Evolutionary conservation across 1,140 invertebrate genomes (phyloP).

Genomic region (Chelonus insularis): DNA sequence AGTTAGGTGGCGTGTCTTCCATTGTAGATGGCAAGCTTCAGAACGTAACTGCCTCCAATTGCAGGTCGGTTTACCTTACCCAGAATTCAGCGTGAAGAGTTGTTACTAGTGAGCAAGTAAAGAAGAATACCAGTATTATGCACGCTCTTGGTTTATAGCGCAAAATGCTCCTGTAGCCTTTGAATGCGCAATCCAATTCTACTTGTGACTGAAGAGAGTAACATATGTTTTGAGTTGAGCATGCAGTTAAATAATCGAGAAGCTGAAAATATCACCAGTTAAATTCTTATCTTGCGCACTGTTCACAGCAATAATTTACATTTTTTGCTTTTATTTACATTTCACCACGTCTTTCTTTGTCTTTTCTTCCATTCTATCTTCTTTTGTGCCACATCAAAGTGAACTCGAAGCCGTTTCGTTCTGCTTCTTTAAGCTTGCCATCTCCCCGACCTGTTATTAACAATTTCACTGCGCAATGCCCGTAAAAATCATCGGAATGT

Average conservation of each 20-base stretch:
- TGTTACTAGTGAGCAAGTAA: background rate
- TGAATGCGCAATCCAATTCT: background rate
- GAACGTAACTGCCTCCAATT: constrained; percentile 21
- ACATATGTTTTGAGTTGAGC: no score
- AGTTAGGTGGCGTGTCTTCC: background rate
- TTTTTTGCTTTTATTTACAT: no score
- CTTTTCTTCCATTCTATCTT: background rate
- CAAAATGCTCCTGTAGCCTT: constrained; percentile 30
- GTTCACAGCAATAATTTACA: no score
- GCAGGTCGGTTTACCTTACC: constrained; percentile 20
- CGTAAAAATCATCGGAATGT: background rate
- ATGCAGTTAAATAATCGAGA: no score
- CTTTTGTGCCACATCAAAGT: constrained; percentile 7
- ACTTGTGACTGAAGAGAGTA: no score
- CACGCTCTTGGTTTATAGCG: constrained; percentile 41
- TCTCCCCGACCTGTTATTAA: constrained; percentile 34
- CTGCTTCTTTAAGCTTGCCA: background rate
- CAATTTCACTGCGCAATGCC: constrained; percentile 34
- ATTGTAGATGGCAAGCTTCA: constrained; percentile 19
- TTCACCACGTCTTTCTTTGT: no score
- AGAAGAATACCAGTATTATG: constrained; percentile 30
- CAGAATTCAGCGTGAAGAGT: constrained; percentile 17
- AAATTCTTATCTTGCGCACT: no score
- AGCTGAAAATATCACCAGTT: no score
- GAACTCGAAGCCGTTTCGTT: background rate